A percentile compares a stretch with the other conserved stretches of the same genome.
Conservation (phyloP, 2,888 invertebrate genomes). For the Drosophila emarginata region DNA sequence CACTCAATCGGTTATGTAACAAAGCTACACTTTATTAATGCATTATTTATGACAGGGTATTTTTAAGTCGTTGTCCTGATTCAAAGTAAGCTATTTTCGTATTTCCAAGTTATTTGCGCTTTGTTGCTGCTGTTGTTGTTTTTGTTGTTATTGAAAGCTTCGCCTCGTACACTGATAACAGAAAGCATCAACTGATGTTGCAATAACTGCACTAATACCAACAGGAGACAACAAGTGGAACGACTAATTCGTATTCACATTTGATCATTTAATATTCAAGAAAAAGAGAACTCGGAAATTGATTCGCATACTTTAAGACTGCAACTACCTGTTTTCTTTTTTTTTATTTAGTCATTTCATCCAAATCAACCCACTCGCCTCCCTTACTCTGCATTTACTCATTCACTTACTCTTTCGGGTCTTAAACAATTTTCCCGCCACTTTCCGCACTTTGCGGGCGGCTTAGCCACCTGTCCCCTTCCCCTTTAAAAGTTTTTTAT, state of each 20-base stretch:
- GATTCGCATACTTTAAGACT: conserved; percentile 15
- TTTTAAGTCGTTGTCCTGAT: conserved; percentile 15
- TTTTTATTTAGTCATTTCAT: conserved; percentile 30
- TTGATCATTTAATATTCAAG: conserved; percentile 11
- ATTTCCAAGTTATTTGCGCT: conserved; percentile 45
- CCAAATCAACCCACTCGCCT: conserved; percentile 67
- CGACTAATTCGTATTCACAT: conserved; percentile 15
- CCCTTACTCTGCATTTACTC: conserved; percentile 21
- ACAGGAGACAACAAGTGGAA: conserved; percentile 11
- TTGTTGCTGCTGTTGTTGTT: conserved; percentile 14
- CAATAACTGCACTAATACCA: conserved; percentile 9
- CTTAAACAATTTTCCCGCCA: conserved; percentile 70
- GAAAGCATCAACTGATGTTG: conserved; percentile 15
- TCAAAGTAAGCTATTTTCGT: conserved; percentile 23
- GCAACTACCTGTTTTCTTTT: conserved; percentile 66
- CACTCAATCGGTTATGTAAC: conserved; percentile 18
- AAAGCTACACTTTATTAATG: conserved; percentile 27
- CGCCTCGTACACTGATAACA: conserved; percentile 34
- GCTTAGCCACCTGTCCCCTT: conserved; percentile 51
- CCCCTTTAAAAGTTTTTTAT: not conserved
- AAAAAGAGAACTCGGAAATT: conserved; percentile 14
- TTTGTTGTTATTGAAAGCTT: conserved; percentile 28
- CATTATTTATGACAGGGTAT: conserved; percentile 8
- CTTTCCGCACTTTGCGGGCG: conserved; percentile 68
- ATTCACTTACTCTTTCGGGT: conserved; percentile 36